phyloP scores from a whole-genome alignment of 1,140 invertebrate species.

The Brachionus paranguensis region DNA sequence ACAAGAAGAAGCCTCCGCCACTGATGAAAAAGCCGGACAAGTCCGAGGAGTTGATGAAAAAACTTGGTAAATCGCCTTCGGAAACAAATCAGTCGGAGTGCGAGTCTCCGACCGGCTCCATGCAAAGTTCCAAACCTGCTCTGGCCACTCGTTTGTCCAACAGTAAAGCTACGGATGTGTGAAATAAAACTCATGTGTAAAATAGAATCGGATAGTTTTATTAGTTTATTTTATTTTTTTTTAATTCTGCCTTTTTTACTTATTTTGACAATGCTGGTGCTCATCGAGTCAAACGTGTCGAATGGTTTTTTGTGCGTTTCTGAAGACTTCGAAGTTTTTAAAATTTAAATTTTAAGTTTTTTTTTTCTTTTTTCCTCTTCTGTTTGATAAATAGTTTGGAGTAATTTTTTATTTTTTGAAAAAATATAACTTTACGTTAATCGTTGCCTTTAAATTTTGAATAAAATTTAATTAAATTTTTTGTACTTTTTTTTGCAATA shows the following conservation, averaged over 20 bases:
- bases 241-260: background rate
- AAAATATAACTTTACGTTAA: background rate
- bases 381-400: background rate
- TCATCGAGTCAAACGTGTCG: background rate
- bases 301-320: background rate
- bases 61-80: background rate
- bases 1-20: slow-evolving; percentile 58
- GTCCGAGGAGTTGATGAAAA: background rate
- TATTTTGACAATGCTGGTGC: background rate
- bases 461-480: background rate
- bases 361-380: background rate
- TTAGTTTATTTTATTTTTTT: background rate
- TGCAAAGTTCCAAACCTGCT: background rate
- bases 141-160: background rate
- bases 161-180: background rate
- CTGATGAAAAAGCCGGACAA: slow-evolving; percentile 64
- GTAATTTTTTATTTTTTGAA: background rate
- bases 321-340: background rate
- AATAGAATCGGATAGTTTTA: background rate
- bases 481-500: too few species aligned
- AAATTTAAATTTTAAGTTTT: background rate
- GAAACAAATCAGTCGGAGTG: background rate
- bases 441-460: background rate
- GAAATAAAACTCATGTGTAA: background rate
- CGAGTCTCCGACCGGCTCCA: background rate